Base-by-base conservation (phyloP, 1,140 invertebrate genomes). In the Danaus melanippus region DNA sequence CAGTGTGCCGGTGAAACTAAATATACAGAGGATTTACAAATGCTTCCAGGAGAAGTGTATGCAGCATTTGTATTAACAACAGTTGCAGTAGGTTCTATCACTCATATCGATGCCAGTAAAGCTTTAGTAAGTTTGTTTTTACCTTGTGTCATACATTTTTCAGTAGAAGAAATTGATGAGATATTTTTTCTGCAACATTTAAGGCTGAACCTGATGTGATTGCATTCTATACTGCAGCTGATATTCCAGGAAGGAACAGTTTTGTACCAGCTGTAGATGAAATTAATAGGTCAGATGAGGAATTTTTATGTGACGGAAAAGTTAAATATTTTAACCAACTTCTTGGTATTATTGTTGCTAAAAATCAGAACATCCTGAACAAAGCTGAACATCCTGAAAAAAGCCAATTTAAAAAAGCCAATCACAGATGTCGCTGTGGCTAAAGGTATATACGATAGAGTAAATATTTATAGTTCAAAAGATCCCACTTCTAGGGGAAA, bases 221-320 rank as follows among this genome's bases (percentile, higher is more conserved):
- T 3, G 90, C 90, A 2, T 94, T 94, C 64, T 91, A 91, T 60
- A 89, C 90, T 10, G 92, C 91, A 1, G 91, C 91, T 68, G 94
- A 96, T 76, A 89, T 96, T 42, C 93, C 93, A 1, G 94, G 94
- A 1, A 74, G 76, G 41, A 95, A 95, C 71, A 68, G 79, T 3
- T 92, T 88, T 46, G 79, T 76, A 9, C 66, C 78, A 4, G 53
- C 53, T 32, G 67, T 67, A 4, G 75, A 89, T 9, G 78, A 88
- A 10, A 90, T 91, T 2, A 84, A 89, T 0, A 88, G 89, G 42
- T 50, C 57, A 0, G 71, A 84, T 56, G 84, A 90, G 68, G 91
- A 89, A 69, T 76, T 91, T 15, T 86, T 91, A 56, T 88, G 84
- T 46, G 67, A 76, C 32, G 78, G 78, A 9, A 71, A 64, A 21